A percentile compares a stretch with the other conserved stretches of the same genome.
Conservation (phyloP, 2,797 vertebrate genomes). For the Caiman crocodilus region DNA sequence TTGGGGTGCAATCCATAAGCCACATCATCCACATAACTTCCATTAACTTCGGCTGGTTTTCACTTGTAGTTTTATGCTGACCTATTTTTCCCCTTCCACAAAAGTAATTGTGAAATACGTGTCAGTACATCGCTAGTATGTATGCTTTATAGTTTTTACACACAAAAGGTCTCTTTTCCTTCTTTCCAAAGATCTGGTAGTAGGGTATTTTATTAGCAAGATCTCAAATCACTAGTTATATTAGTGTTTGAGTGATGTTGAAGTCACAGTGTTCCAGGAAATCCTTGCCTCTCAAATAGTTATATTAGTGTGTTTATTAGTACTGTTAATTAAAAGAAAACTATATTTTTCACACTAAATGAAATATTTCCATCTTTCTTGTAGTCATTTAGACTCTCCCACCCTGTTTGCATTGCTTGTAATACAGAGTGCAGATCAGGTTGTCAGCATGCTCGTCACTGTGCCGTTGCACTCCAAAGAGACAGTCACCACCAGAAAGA, state of each 20-base stretch:
- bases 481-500: neutral
- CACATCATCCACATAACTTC: neutral
- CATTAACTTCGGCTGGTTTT: neutral
- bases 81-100: neutral
- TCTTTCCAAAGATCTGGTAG: neutral
- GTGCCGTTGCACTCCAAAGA: neutral
- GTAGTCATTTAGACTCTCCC: rapidly evolving
- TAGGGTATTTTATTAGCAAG: neutral
- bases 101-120: neutral
- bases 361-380: neutral
- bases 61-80: neutral
- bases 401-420: neutral
- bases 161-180: neutral
- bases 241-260: neutral
- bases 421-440: rapidly evolving
- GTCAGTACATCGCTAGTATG: neutral
- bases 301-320: neutral
- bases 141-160: neutral
- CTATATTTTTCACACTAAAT: neutral
- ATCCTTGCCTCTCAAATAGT: neutral
- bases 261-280: no score
- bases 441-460: rapidly evolving
- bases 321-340: neutral
- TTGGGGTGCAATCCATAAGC: neutral
- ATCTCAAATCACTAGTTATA: neutral